phyloP scores from a whole-genome alignment of 2,113 vertebrate species.

The Anser brachyrhynchus region DNA sequence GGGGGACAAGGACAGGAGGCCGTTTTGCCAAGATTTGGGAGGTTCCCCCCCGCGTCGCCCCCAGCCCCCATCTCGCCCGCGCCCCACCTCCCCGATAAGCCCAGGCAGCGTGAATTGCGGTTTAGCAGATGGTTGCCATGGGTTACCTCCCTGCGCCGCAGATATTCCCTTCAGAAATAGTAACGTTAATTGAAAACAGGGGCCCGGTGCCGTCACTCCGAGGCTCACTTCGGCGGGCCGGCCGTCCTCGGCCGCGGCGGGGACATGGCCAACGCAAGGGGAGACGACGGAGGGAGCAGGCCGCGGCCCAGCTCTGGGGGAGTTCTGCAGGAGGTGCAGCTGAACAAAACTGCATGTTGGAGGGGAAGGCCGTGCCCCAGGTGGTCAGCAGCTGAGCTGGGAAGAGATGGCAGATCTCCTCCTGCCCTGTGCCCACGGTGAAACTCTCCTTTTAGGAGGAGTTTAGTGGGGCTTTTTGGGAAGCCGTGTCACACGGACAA shows the following conservation, averaged over 20 bases:
- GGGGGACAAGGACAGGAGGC: rapidly evolving
- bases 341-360: background rate
- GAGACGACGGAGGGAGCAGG: background rate
- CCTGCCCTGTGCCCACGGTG: background rate
- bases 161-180: conserved; percentile 78
- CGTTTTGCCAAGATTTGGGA: background rate
- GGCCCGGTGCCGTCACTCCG: conserved; percentile 36
- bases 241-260: rapidly evolving
- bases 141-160: conserved; percentile 69
- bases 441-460: background rate
- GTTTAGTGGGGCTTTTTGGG: background rate
- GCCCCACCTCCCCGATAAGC: conserved; percentile 56
- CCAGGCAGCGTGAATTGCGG: conserved; percentile 47
- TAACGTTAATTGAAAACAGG: conserved; percentile 70
- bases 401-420: background rate
- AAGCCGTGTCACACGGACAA: background rate
- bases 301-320: rapidly evolving
- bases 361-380: background rate
- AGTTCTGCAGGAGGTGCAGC: no score
- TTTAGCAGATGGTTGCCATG: conserved; percentile 80
- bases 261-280: background rate
- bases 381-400: background rate
- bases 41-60: background rate
- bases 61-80: background rate
- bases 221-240: conserved; percentile 21